Evolutionary conservation across 2,888 invertebrate genomes (phyloP).

Genomic region (Nemoura dubitans): DNA sequence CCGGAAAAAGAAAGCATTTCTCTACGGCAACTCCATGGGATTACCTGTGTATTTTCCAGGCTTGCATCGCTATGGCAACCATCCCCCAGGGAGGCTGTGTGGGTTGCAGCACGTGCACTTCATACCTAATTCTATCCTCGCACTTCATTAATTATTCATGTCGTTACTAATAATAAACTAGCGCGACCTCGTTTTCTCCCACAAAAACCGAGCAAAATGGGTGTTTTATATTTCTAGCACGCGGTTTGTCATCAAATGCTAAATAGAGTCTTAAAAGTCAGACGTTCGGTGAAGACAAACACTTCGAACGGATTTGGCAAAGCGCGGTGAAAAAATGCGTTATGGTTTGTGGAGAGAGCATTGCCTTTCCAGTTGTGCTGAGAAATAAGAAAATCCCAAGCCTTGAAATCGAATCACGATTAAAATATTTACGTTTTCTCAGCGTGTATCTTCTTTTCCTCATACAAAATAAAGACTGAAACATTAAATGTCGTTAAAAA

Average conservation of each 20-base stretch:
- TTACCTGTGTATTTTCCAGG: not conserved
- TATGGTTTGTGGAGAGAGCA: no score
- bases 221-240: not conserved
- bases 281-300: not conserved
- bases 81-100: not conserved
- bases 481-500: not conserved
- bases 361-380: not conserved
- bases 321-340: not conserved
- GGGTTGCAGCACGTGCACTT: not conserved
- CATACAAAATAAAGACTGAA: not conserved
- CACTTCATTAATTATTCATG: slow-evolving; percentile 12
- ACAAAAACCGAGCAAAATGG: not conserved
- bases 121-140: not conserved
- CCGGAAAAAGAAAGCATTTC: not conserved
- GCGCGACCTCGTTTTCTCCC: not conserved
- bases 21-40: not conserved
- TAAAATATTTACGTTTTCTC: not conserved
- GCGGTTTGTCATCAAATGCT: slow-evolving; percentile 4
- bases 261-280: slow-evolving; percentile 7
- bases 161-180: not conserved
- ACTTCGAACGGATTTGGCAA: not conserved
- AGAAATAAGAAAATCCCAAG: no score
- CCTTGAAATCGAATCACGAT: not conserved
- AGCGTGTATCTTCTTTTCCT: not conserved
- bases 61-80: not conserved